These are phyloP conservation scores for Pantelozetes paolii DNA, from an alignment of 2,888 invertebrate genomes.

Conservation along the genomic window DNA sequence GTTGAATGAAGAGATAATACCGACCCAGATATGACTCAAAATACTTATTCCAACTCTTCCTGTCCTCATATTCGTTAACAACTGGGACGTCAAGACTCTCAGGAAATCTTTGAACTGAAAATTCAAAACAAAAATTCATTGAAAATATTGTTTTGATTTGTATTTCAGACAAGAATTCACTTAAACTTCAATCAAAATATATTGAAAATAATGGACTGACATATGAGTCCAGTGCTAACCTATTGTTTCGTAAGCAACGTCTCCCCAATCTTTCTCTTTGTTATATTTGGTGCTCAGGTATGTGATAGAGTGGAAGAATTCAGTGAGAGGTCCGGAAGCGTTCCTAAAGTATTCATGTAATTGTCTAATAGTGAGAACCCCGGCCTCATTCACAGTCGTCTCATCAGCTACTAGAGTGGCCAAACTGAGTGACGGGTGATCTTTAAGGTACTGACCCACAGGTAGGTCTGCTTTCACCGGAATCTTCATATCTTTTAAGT, in stretches of 20 bases:
- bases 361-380: not conserved
- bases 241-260: slow-evolving; percentile 8
- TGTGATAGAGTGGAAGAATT: slow-evolving; percentile 1
- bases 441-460: not conserved
- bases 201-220: no score
- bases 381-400: no score
- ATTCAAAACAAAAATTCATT: no score
- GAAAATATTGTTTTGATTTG: no score
- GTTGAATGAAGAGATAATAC: not conserved
- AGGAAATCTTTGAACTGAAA: not conserved
- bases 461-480: not conserved
- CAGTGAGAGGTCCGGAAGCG: not conserved
- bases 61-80: slow-evolving; percentile 12
- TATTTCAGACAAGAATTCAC: no score
- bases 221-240: no score
- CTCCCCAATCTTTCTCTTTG: not conserved
- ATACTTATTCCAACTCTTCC: not conserved
- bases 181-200: no score
- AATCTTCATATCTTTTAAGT: not conserved
- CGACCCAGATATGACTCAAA: not conserved
- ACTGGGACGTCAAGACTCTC: not conserved
- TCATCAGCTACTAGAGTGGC: not conserved
- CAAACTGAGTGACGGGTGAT: slow-evolving; percentile 1
- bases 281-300: slow-evolving; percentile 11
- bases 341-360: not conserved